Evolutionary conservation across 1,140 invertebrate species (phyloP), one percentile per base, ranked within the genome.

Genomic region (Cardiocondyla obscurior): DNA sequence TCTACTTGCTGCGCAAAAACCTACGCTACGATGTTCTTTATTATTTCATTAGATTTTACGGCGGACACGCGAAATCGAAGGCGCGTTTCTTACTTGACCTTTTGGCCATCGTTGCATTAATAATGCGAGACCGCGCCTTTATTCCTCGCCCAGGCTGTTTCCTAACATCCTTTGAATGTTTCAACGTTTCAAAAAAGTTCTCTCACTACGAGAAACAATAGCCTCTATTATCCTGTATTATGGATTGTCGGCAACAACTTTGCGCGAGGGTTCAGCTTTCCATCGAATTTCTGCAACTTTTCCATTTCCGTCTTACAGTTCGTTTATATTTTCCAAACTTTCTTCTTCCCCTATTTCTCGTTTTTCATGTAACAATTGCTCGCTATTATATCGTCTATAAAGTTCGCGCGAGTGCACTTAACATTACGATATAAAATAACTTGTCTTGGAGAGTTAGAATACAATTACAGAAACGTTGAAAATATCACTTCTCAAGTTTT

Each of bases 191-290:
- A 53, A 46, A 53, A 86, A 83, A 83, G 62, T 83, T 86, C 36
- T 7, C 30, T 42, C 10, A 49, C 62, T 79, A 46, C 46, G 74
- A 67, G 79, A 64, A 85, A 87, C 72, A 86, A 87, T 87, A 39
- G 19, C 60, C 36, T 67, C 82, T 84, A 74, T 86, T 84, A 87
- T 46, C 42, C 60, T 74, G 55, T 72, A 86, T 86, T 83, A 83
- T 58, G 85, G 83, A 87, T 86, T 74, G 62, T 42, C 33, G 22
- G 72, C 33, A n/a, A 25, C 62, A 67, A 62, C 62, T 67, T 42
- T 67, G 65, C 25, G 67, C 19, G 51, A 46, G n/a, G 30, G 53
- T 73, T 72, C 42, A 46, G 25, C 42, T 73, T n/a, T 14, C 16
- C 33, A 22, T 36, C 72, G 39, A 65, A 62, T 73, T 53, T 12